Conservation (phyloP, 1,140 invertebrate genomes). For the Halictus rubicundus region DNA sequence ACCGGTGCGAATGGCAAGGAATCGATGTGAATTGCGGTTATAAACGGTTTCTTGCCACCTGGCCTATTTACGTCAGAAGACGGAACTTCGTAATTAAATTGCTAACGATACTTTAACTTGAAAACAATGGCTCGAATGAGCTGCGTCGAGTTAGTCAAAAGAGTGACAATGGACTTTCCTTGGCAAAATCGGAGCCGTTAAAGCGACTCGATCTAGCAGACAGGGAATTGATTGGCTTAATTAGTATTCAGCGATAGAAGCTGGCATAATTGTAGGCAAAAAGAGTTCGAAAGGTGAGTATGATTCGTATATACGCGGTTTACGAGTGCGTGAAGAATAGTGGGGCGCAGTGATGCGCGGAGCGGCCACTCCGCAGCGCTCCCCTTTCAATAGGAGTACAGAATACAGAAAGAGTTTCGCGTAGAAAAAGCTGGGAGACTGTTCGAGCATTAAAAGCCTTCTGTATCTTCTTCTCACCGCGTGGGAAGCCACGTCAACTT, state of each 20-base stretch:
- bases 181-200: background rate
- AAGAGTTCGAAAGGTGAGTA: conserved; percentile 1
- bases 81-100: background rate
- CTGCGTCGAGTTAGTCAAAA: background rate
- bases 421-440: background rate
- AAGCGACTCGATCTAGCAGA: background rate
- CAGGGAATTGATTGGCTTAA: background rate
- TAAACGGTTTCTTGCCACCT: background rate
- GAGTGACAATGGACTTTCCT: background rate
- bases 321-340: conserved; percentile 67
- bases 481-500: background rate
- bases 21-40: background rate
- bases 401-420: conserved; percentile 59
- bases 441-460: background rate
- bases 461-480: background rate
- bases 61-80: background rate
- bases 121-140: too few species aligned
- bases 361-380: conserved; percentile 80
- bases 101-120: background rate
- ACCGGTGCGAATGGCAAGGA: background rate
- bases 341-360: conserved; percentile 77
- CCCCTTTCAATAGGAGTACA: conserved; percentile 78
- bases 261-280: background rate
- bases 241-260: background rate
- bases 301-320: conserved; percentile 58